Evolutionary conservation across 2,797 vertebrate species (phyloP), one percentile per base, ranked within the genome.

Genomic region (Sibirionetta formosa): DNA sequence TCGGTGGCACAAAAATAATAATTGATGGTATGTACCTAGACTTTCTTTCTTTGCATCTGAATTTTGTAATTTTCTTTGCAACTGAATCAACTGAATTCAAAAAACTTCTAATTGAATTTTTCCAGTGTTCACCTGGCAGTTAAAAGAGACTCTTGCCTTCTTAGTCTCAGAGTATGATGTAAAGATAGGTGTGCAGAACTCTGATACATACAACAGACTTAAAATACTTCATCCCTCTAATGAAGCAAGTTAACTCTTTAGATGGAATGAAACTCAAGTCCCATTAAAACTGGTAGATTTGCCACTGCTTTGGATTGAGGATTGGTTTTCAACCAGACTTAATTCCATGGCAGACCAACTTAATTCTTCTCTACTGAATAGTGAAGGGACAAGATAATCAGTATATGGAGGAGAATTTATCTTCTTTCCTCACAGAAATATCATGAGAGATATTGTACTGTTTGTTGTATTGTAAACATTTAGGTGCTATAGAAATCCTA

Each of bases 1-100:
- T 99, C 1, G 98, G 98, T 51, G 99, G 99, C 94, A 99, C 99
- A 64, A 98, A 98, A 94, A 98, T 99, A 82, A 94, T 99, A 91
- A 99, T 99, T 51, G 98, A 99, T 14, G 99, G 99, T 99, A 98
- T 90, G 98, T 90, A 40, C 66, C 54, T 54, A 11, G 44, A 26
- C 82, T 81, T 93, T 76, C 61, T 79, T 87, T 72, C 38, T 76
- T n/a, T 78, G 26, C 2, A 11, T 80, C 82, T 76, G 48, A 68
- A 50, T 50, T 50, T 24, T 50, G 12, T 24, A 24, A 24, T 24
- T 50, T 50, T 50, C 54, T 38, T 63, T 40, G 26, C 17, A 31
- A 9, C 26, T 65, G 60, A 65, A 78, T 17, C 24, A 19, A 53
- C 26, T 44, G 7, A 77, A 82, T 64, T 66, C 2, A 48, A 63